These are phyloP conservation scores for Gymnoscopelus braueri DNA, from an alignment of 2,797 vertebrate species.

Conservation along the genomic window DNA sequence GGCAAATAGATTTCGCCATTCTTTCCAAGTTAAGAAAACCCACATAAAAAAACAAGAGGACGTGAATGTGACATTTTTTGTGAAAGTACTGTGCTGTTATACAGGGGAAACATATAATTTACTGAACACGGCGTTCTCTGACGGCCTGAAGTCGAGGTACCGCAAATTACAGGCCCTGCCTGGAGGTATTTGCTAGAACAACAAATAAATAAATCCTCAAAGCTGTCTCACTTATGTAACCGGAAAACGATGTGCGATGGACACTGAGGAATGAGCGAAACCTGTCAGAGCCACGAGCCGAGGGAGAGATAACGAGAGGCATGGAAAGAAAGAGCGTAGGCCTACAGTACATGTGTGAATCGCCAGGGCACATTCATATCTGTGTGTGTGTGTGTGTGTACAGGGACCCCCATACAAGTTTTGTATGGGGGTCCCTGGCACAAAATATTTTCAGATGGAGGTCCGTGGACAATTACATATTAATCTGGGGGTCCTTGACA, in stretches of 20 bases:
- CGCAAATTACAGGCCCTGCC: conserved; percentile 38
- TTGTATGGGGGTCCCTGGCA: too few species aligned
- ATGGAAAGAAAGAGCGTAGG: not conserved
- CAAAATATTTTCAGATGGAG: too few species aligned
- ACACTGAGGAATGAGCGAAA: not conserved
- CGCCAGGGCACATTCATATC: too few species aligned
- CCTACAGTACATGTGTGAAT: not conserved
- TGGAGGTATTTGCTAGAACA: conserved; percentile 31
- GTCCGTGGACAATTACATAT: too few species aligned
- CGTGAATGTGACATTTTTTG: not conserved
- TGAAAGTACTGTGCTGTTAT: conserved; percentile 16
- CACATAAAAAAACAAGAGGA: too few species aligned
- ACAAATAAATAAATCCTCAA: conserved; percentile 43
- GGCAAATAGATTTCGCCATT: too few species aligned
- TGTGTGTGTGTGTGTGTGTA: too few species aligned
- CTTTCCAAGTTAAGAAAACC: too few species aligned
- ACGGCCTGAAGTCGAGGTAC: conserved; percentile 52
- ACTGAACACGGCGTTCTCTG: conserved; percentile 40
- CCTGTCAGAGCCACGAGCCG: conserved; percentile 26
- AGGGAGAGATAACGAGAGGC: not conserved
- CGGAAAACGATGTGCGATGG: not conserved
- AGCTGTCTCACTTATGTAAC: conserved; percentile 42
- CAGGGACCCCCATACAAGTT: too few species aligned
- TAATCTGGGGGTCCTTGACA: too few species aligned
- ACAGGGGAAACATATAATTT: conserved; percentile 46